These are phyloP conservation scores for Gobionotothen gibberifrons DNA, from an alignment of 2,797 vertebrate species.

Conservation along the genomic window DNA sequence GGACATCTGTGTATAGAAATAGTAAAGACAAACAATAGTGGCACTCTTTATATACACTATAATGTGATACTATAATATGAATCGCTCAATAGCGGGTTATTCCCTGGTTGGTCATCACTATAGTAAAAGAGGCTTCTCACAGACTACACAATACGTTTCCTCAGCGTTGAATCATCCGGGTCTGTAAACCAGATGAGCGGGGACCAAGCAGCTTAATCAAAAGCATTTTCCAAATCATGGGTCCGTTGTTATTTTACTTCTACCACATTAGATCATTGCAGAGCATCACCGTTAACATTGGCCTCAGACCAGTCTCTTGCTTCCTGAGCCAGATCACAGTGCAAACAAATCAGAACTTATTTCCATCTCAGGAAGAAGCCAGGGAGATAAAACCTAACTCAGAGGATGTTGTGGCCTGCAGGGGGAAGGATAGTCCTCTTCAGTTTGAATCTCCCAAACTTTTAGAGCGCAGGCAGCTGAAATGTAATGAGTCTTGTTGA, in stretches of 20 bases:
- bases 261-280: background rate
- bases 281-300: constrained; percentile 11
- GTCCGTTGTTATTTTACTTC: background rate
- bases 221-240: background rate
- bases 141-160: background rate
- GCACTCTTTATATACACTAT: background rate
- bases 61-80: background rate
- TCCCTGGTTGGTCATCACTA: background rate
- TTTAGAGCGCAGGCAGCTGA: constrained; percentile 57
- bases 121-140: background rate
- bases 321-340: constrained; percentile 16
- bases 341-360: constrained; percentile 54
- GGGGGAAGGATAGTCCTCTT: constrained; percentile 53
- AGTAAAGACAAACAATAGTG: no score
- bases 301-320: constrained; percentile 10
- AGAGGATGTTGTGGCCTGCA: constrained; percentile 65
- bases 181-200: background rate
- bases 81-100: background rate
- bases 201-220: background rate
- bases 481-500: constrained; percentile 62
- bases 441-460: constrained; percentile 65
- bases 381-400: constrained; percentile 38
- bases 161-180: background rate
- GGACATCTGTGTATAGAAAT: background rate
- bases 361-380: constrained; percentile 48